Percentiles rank a stretch among this genome's conserved stretches.
Evolutionary conservation across 1,140 invertebrate genomes (phyloP).

Genomic region (Drusus annulatus): DNA sequence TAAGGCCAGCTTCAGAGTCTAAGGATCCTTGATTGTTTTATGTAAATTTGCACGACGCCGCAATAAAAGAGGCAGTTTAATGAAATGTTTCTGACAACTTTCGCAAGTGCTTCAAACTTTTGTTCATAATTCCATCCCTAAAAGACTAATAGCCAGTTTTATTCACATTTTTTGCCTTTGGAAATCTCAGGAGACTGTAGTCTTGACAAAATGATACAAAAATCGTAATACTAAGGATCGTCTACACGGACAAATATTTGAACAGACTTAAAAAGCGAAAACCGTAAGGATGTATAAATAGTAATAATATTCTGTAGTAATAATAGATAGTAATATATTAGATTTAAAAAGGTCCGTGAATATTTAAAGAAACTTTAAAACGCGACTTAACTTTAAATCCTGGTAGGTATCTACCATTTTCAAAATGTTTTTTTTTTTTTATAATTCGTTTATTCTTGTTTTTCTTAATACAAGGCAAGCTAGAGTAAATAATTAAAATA

Average conservation of each 20-base stretch:
- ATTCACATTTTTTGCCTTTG: conserved; percentile 27
- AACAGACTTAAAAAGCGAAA: too few relatives aligned
- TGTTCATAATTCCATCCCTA: conserved; percentile 18
- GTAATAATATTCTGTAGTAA: too few relatives aligned
- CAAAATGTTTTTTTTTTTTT: too few relatives aligned
- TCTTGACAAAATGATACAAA: conserved; percentile 20
- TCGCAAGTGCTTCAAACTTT: not conserved
- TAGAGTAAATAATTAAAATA: too few relatives aligned
- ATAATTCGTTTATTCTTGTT: too few relatives aligned
- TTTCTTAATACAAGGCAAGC: too few relatives aligned
- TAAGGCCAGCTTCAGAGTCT: not conserved
- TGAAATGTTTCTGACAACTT: conserved; percentile 28
- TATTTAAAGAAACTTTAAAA: too few relatives aligned
- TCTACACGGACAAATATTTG: not conserved
- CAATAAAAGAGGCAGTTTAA: conserved; percentile 32
- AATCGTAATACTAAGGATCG: conserved; percentile 1
- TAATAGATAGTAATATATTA: too few relatives aligned
- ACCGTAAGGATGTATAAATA: too few relatives aligned
- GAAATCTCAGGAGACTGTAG: not conserved
- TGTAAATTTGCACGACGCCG: conserved; percentile 23
- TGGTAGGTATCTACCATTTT: too few relatives aligned
- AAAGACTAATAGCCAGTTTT: conserved; percentile 14
- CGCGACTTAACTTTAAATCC: too few relatives aligned
- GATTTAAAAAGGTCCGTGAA: too few relatives aligned
- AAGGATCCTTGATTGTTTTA: conserved; percentile 13